A percentile compares a stretch with the other conserved stretches of the same genome.
phyloP scores from a whole-genome alignment of 2,888 invertebrate species.

The Drosophila yooni region DNA sequence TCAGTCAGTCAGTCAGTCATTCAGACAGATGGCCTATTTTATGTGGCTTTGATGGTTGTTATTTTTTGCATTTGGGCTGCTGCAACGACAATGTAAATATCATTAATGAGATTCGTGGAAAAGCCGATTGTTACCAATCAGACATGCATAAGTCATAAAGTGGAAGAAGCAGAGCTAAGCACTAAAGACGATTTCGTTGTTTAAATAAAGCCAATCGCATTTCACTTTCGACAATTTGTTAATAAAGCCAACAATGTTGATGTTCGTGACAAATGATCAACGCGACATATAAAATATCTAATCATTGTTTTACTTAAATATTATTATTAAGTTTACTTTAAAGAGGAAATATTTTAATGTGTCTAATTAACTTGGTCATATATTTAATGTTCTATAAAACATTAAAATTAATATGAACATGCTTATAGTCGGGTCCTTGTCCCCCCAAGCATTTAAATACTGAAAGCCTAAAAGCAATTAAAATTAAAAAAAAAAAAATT shows the following conservation, averaged over 20 bases:
- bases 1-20: slow-evolving; percentile 33
- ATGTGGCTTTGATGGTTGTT: slow-evolving; percentile 34
- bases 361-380: not conserved
- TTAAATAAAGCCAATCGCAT: not conserved
- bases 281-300: not conserved
- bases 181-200: not conserved
- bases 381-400: not conserved
- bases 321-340: not conserved
- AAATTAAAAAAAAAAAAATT: not conserved
- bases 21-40: slow-evolving; percentile 29
- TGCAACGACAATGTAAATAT: slow-evolving; percentile 36
- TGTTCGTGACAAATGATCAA: not conserved
- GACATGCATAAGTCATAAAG: slow-evolving; percentile 21
- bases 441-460: too few relatives aligned
- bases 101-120: slow-evolving; percentile 34
- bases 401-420: not conserved
- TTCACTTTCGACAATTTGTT: not conserved
- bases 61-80: slow-evolving; percentile 31
- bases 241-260: not conserved
- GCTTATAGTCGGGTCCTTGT: not conserved
- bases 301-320: not conserved
- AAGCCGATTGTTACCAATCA: slow-evolving; percentile 69
- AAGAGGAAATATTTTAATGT: not conserved
- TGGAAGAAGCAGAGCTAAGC: not conserved
- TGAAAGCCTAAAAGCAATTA: not conserved